Conservation (phyloP, 2,113 vertebrate species). For the Lepisosteus oculatus region DNA sequence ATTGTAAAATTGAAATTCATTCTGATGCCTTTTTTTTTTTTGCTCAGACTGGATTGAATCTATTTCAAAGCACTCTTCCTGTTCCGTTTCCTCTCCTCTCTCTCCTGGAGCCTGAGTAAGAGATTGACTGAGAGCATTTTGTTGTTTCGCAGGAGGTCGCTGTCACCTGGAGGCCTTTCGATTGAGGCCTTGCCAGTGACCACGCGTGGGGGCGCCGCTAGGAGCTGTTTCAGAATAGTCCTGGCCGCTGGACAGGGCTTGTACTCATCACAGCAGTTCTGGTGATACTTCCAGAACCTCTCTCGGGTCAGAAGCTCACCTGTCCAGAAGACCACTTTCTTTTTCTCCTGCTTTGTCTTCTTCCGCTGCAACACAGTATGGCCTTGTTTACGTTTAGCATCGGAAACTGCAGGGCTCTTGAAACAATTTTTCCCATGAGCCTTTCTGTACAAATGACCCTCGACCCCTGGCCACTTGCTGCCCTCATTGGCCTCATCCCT, state of each 20-base stretch:
- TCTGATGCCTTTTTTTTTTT: too few relatives aligned
- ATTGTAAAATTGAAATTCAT: too few relatives aligned
- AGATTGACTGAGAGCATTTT: conserved; percentile 16
- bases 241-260: not conserved
- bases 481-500: not conserved
- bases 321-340: not conserved
- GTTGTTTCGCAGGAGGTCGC: conserved; percentile 25
- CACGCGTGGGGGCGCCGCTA: not conserved
- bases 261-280: conserved; percentile 12
- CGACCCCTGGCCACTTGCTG: not conserved
- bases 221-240: not conserved
- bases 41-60: too few relatives aligned
- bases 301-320: not conserved
- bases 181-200: too few relatives aligned
- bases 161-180: not conserved
- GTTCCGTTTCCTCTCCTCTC: not conserved
- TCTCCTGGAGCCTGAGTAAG: conserved; percentile 23
- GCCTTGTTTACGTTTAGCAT: not conserved
- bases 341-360: not conserved
- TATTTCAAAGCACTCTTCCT: not conserved
- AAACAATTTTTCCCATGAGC: not conserved
- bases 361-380: not conserved
- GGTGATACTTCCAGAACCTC: conserved; percentile 13
- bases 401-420: not conserved
- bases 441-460: not conserved